Evolutionary conservation across 2,888 invertebrate species (phyloP).

Genomic region (Nysson spinosus): DNA sequence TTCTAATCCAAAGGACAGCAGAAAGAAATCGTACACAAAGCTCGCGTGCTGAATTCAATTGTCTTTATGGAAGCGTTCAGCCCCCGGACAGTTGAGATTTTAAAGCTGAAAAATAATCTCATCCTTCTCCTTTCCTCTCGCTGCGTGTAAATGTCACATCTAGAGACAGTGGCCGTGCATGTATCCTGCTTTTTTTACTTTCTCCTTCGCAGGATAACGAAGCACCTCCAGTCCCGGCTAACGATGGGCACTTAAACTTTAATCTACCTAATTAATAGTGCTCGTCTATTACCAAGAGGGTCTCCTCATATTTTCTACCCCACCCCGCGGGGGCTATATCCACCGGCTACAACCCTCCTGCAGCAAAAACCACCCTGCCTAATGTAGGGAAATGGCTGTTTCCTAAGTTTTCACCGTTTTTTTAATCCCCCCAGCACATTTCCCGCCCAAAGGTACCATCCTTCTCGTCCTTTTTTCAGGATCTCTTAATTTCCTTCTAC

Average conservation of each 20-base stretch:
- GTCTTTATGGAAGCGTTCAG: slow-evolving; percentile 7
- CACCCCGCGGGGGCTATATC: slow-evolving; percentile 52
- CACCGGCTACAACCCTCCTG: slow-evolving; percentile 42
- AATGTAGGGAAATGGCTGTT: slow-evolving; percentile 67
- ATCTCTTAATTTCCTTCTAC: background rate
- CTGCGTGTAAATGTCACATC: slow-evolving; percentile 47
- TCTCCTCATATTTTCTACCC: slow-evolving; percentile 66
- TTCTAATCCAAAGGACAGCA: no score
- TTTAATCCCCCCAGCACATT: slow-evolving; percentile 21
- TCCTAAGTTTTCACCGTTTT: slow-evolving; percentile 62
- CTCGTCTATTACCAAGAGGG: slow-evolving; percentile 69
- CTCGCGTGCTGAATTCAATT: slow-evolving; percentile 37
- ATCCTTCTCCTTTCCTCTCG: slow-evolving; percentile 1
- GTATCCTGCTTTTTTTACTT: slow-evolving; percentile 34
- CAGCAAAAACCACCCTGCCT: slow-evolving; percentile 59
- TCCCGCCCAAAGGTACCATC: slow-evolving; percentile 2
- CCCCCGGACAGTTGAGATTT: slow-evolving; percentile 4
- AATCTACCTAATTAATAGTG: slow-evolving; percentile 74
- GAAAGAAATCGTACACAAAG: slow-evolving; percentile 31
- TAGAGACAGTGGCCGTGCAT: slow-evolving; percentile 8
- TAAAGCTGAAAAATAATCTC: slow-evolving; percentile 14
- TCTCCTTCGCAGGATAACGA: slow-evolving; percentile 53
- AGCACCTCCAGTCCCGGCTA: slow-evolving; percentile 58
- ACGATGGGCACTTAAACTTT: slow-evolving; percentile 70
- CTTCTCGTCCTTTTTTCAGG: background rate